phyloP scores from a whole-genome alignment of 2,797 vertebrate species.

The Mormyrops attenuatus region DNA sequence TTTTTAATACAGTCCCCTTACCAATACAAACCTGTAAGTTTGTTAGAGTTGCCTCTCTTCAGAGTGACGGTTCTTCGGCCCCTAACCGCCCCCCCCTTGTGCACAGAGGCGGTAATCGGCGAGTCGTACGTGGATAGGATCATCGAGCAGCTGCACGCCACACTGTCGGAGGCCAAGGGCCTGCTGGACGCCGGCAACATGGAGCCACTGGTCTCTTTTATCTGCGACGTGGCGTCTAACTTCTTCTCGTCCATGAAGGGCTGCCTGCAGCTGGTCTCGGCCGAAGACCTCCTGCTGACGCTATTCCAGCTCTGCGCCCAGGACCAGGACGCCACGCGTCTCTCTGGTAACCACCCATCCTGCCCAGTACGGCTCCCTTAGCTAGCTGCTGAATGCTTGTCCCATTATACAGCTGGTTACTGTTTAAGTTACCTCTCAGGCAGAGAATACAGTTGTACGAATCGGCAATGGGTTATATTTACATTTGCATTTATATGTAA shows the following conservation, averaged over 20 bases:
- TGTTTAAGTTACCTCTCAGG: not conserved
- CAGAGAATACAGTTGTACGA: not conserved
- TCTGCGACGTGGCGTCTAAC: constrained; percentile 83
- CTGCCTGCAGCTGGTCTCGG: constrained; percentile 76
- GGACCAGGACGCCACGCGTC: constrained; percentile 66
- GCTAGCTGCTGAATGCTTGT: not conserved
- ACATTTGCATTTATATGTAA: not conserved
- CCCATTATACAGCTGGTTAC: not conserved
- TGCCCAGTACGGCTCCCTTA: not conserved
- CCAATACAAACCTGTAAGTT: not conserved
- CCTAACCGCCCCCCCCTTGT: not conserved
- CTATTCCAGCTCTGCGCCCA: constrained; percentile 87
- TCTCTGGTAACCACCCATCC: constrained; percentile 69
- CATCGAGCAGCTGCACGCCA: constrained; percentile 80
- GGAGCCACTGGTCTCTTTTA: constrained; percentile 80
- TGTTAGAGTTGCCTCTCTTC: not conserved
- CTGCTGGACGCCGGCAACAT: constrained; percentile 79
- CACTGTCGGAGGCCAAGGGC: constrained; percentile 77
- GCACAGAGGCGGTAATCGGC: constrained; percentile 78
- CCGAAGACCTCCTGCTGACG: constrained; percentile 85
- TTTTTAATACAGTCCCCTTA: not conserved
- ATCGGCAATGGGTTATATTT: not conserved
- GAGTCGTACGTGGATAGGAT: constrained; percentile 83
- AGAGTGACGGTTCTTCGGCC: not conserved
- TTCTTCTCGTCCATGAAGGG: constrained; percentile 86